A percentile compares a stretch with the other conserved stretches of the same genome.
phyloP scores from a whole-genome alignment of 2,888 invertebrate genomes.

The Bibio marci region DNA sequence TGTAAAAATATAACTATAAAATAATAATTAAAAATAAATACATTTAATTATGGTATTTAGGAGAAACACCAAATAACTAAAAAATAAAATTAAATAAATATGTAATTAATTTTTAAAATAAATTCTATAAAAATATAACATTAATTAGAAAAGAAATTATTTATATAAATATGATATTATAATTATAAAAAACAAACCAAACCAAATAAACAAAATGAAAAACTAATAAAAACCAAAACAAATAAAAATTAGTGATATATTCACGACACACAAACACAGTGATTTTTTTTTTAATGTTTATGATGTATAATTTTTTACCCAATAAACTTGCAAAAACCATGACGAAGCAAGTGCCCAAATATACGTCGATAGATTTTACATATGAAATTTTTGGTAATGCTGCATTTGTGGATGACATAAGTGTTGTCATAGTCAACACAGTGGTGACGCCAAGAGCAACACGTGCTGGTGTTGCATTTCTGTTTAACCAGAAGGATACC shows the following conservation, averaged over 20 bases:
- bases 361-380: slow-evolving; percentile 95
- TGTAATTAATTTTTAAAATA: too few relatives aligned
- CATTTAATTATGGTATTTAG: too few relatives aligned
- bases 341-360: slow-evolving; percentile 94
- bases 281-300: slow-evolving; percentile 2
- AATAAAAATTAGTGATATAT: neutral
- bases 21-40: too few relatives aligned
- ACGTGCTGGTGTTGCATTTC: slow-evolving; percentile 86
- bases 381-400: slow-evolving; percentile 96
- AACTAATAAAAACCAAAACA: neutral
- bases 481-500: slow-evolving; percentile 94
- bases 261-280: slow-evolving; percentile 9
- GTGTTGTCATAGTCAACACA: slow-evolving; percentile 93
- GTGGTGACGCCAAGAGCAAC: slow-evolving; percentile 89
- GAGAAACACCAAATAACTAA: too few relatives aligned
- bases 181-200: neutral
- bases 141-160: neutral
- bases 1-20: too few relatives aligned
- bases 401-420: slow-evolving; percentile 92
- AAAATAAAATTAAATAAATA: too few relatives aligned
- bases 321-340: slow-evolving; percentile 96
- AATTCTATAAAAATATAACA: neutral
- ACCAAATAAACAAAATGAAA: too few relatives aligned
- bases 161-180: neutral
- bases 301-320: slow-evolving; percentile 42